Percentiles rank a stretch among this genome's conserved stretches.
Conservation (phyloP, 2,797 vertebrate species). For the Dryobates pubescens region DNA sequence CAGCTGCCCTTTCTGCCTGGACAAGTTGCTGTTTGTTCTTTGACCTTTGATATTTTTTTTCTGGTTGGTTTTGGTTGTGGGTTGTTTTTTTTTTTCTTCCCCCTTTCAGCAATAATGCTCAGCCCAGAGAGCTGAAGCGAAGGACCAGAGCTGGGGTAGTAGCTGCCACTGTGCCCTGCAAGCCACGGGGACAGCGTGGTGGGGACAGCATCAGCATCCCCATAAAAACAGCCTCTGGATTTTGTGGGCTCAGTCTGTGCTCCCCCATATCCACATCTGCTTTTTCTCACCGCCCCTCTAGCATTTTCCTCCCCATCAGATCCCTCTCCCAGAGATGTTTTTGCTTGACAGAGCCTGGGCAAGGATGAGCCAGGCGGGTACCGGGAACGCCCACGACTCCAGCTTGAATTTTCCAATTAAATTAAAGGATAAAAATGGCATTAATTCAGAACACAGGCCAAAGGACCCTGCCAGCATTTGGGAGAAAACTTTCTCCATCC, state of each 20-base stretch:
- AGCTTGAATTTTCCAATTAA: neutral
- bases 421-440: neutral
- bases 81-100: neutral
- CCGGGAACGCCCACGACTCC: neutral
- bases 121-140: neutral
- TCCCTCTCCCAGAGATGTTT: neutral
- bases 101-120: accelerated
- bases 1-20: slow-evolving; percentile 3
- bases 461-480: neutral
- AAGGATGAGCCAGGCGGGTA: neutral
- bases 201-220: neutral
- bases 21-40: neutral
- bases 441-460: neutral
- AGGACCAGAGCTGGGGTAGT: accelerated
- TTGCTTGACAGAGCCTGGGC: neutral
- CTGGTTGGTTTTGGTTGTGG: no score
- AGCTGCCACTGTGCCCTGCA: accelerated
- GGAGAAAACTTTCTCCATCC: neutral
- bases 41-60: neutral
- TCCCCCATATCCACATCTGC: accelerated
- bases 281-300: neutral
- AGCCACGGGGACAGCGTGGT: neutral
- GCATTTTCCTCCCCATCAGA: neutral
- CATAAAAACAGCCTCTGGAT: neutral
- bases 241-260: neutral